Evolutionary conservation across 2,113 vertebrate genomes (phyloP), one percentile per base, ranked within the genome.

Genomic region (Plestiodon gilberti): DNA sequence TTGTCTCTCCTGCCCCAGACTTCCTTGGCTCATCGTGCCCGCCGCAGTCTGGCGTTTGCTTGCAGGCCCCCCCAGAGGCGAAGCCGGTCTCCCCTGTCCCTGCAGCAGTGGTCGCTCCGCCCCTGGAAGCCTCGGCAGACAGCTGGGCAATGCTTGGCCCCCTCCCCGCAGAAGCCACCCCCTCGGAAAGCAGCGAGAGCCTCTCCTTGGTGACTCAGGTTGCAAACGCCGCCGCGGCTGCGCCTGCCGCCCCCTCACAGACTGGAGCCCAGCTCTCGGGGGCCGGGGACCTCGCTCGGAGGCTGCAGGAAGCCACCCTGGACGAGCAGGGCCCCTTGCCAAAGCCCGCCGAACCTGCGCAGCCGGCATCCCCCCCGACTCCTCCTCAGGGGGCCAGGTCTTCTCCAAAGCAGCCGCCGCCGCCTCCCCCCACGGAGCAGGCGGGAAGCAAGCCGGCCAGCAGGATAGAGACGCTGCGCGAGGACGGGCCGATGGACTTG

Each of bases 181-280:
- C 97, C 2, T 99, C 98, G 0, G 95, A 97, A 70, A 99, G 98
- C 97, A 99, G 98, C 7, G 98, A 98, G 91, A 99, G 98, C 62
- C 0, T 98, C 91, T 99, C 98, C 86, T 96, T 98, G 0, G 97
- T 98, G 10, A 99, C 98, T 55, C 98, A 98, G 97, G 94, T 99
- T 57, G 97, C 97, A 85, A 97, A 95, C 81, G 94, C 93, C 35
- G 93, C 93, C 38, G 10, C 43, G 6, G 64, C 90, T 71, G 89
- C 84, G 74, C 93, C 94, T 11, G 91, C 94, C 52, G 2, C 80
- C 4, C 92, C 89, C 80, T 91, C 64, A 92, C 91, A 92, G 87
- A 87, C 94, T 89, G 93, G 88, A 89, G 87, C 62, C 0, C 70
- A 28, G 0, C 57, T 89, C 33, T 0, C 22, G 1, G 57, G 74